Evolutionary conservation across 2,888 invertebrate species (phyloP).

Genomic region (Diplazon laetatorius): DNA sequence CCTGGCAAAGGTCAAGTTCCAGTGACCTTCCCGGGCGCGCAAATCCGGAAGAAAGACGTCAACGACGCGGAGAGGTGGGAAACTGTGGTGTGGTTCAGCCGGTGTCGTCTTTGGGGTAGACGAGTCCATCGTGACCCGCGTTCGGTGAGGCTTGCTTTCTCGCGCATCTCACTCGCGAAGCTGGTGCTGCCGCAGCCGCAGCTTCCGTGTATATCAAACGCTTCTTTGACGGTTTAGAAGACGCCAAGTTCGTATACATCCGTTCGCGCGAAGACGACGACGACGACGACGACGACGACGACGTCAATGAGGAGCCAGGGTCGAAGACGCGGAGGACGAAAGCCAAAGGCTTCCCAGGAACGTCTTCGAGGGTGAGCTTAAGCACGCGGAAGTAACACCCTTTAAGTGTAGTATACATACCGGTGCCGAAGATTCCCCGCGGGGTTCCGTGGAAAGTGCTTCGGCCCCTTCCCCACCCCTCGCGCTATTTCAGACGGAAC

Average conservation of each 20-base stretch:
- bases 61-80: background rate
- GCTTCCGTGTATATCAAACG: constrained; percentile 61
- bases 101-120: constrained; percentile 5
- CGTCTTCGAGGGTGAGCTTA: constrained; percentile 62
- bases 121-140: background rate
- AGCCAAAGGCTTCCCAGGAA: constrained; percentile 61
- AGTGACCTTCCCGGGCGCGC: background rate
- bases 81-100: background rate
- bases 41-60: background rate
- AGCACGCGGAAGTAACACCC: constrained; percentile 70
- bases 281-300: constrained; percentile 18
- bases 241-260: constrained; percentile 47
- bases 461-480: background rate
- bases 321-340: constrained; percentile 38
- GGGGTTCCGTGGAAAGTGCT: constrained; percentile 37
- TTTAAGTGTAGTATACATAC: constrained; percentile 51
- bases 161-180: constrained; percentile 14
- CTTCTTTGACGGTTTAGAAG: constrained; percentile 62
- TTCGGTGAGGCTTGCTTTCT: constrained; percentile 9
- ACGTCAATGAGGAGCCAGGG: too few relatives aligned
- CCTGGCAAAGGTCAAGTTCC: constrained; percentile 26
- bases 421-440: constrained; percentile 56
- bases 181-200: background rate
- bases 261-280: constrained; percentile 9
- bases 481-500: constrained; percentile 17